These are phyloP conservation scores for Etia nguti DNA, from an alignment of 2,113 vertebrate genomes.

Conservation along the genomic window DNA sequence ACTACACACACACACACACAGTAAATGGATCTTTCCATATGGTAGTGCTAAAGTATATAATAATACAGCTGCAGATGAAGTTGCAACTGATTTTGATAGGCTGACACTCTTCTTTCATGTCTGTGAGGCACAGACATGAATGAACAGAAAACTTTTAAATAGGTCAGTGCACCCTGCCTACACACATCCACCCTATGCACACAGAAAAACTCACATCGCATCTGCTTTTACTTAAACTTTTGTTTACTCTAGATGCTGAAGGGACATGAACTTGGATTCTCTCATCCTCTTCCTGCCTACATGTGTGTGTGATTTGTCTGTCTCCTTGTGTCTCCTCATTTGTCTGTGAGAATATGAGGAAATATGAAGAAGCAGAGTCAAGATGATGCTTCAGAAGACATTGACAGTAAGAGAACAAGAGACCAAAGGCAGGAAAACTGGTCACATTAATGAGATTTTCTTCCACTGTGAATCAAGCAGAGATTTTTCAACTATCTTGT, in stretches of 20 bases:
- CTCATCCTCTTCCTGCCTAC: conserved; percentile 26
- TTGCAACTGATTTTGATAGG: not conserved
- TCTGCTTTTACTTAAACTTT: conserved; percentile 23
- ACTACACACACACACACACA: not conserved
- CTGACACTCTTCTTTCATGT: not conserved
- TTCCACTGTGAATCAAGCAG: not conserved
- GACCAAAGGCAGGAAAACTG: conserved; percentile 11
- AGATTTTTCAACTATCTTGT: not conserved
- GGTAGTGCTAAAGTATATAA: not conserved
- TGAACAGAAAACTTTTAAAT: not conserved
- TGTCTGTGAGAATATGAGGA: conserved; percentile 22
- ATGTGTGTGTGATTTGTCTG: conserved; percentile 9
- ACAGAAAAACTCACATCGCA: not conserved
- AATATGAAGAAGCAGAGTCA: not conserved
- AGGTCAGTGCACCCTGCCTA: not conserved
- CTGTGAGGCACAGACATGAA: not conserved
- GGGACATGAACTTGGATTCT: not conserved
- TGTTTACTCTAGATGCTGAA: conserved; percentile 18
- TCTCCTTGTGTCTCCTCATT: conserved; percentile 22
- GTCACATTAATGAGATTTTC: not conserved
- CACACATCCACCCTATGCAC: not conserved
- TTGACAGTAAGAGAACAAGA: not conserved
- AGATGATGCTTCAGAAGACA: not conserved
- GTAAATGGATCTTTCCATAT: not conserved
- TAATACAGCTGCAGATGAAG: not conserved